Conservation (phyloP, 2,797 vertebrate genomes). For the Podargus strigoides region DNA sequence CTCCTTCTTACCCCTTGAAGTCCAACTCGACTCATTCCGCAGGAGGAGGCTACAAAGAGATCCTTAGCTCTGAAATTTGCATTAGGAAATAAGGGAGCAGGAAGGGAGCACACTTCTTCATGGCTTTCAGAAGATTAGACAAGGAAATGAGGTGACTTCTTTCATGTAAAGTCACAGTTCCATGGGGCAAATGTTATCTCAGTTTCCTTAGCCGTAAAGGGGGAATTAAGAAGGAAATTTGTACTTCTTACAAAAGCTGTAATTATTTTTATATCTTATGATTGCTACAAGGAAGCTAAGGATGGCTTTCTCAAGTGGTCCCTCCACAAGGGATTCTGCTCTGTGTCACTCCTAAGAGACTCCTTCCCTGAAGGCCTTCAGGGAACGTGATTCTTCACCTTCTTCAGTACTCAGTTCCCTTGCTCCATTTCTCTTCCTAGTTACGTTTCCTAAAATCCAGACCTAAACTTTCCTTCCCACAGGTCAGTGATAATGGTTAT, state of each 20-base stretch:
- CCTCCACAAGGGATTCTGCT: background rate
- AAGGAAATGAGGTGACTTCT: background rate
- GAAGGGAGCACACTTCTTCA: background rate
- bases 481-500: background rate
- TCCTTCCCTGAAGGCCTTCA: background rate
- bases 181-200: background rate
- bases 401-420: background rate
- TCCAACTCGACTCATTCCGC: background rate
- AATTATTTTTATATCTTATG: background rate
- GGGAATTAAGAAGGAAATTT: background rate
- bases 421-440: background rate
- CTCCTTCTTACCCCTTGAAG: slow-evolving; percentile 8
- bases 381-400: background rate
- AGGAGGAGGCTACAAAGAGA: background rate
- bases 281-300: background rate
- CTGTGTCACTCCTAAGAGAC: background rate
- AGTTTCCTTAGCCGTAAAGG: background rate
- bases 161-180: background rate
- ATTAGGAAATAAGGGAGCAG: background rate
- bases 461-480: background rate
- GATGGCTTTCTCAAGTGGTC: background rate
- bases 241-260: background rate
- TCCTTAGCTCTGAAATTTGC: slow-evolving; percentile 1
- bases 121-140: background rate
- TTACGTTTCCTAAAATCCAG: background rate